phyloP scores from a whole-genome alignment of 23 tunicate species.

The Clavelina lepadiformis region DNA sequence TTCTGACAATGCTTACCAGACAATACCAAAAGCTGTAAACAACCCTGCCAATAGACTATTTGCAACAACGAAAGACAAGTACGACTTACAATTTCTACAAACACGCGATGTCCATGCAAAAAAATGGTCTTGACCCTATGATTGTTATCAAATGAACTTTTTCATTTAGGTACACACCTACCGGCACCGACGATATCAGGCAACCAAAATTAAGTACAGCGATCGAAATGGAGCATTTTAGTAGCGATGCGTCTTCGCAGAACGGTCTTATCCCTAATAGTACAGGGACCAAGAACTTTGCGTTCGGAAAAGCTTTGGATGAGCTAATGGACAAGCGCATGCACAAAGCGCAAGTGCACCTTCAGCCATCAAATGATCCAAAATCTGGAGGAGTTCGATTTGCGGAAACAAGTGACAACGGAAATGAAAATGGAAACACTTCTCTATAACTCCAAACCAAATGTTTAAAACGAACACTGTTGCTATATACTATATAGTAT shows the following conservation, averaged over 20 bases:
- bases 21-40: constrained; percentile 4
- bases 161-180: background rate
- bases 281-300: background rate
- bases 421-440: too few species aligned
- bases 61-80: constrained; percentile 6
- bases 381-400: too few species aligned
- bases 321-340: background rate
- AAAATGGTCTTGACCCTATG: background rate
- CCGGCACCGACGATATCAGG: too few species aligned
- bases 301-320: background rate
- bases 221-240: background rate
- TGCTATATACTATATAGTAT: background rate
- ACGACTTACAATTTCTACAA: too few species aligned
- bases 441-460: background rate
- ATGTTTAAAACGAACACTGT: background rate
- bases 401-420: too few species aligned
- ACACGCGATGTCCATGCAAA: too few species aligned
- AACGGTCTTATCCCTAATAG: constrained; percentile 7
- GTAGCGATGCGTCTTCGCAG: background rate
- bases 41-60: constrained; percentile 24
- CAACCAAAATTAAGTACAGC: too few species aligned
- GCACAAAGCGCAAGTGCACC: background rate
- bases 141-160: background rate
- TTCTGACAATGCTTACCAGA: constrained; percentile 7
- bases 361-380: too few species aligned